Conservation (phyloP, 1,140 invertebrate species). For the Diorhabda carinulata region DNA sequence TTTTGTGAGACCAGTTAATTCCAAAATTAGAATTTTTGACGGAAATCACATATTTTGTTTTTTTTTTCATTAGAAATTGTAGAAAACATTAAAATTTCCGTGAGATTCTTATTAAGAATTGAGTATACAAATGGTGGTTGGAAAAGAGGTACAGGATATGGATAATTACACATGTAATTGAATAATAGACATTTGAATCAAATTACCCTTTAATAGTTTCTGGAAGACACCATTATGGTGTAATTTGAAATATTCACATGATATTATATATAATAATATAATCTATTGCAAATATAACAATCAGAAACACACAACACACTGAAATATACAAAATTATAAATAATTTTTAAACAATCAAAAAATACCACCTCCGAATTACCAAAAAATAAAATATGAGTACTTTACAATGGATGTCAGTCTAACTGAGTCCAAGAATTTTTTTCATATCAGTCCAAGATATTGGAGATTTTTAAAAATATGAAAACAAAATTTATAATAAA, state of each 20-base stretch:
- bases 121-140: no score
- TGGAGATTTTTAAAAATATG: neutral
- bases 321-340: slow-evolving; percentile 21
- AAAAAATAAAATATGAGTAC: slow-evolving; percentile 8
- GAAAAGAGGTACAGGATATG: no score
- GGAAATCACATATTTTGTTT: no score
- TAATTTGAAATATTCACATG: slow-evolving; percentile 24
- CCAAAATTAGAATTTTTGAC: no score
- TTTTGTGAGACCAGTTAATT: no score
- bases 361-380: neutral
- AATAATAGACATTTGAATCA: neutral
- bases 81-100: no score
- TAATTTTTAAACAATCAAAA: slow-evolving; percentile 13
- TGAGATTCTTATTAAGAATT: no score
- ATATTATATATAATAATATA: slow-evolving; percentile 19
- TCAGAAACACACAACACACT: slow-evolving; percentile 27
- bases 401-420: neutral
- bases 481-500: neutral
- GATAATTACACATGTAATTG: no score
- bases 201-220: slow-evolving; percentile 4
- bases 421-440: neutral
- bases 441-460: neutral
- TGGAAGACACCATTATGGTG: slow-evolving; percentile 21
- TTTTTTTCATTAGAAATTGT: no score
- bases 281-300: slow-evolving; percentile 25